Evolutionary conservation across 2,888 invertebrate species (phyloP).

Genomic region (Flexamia atlantica): DNA sequence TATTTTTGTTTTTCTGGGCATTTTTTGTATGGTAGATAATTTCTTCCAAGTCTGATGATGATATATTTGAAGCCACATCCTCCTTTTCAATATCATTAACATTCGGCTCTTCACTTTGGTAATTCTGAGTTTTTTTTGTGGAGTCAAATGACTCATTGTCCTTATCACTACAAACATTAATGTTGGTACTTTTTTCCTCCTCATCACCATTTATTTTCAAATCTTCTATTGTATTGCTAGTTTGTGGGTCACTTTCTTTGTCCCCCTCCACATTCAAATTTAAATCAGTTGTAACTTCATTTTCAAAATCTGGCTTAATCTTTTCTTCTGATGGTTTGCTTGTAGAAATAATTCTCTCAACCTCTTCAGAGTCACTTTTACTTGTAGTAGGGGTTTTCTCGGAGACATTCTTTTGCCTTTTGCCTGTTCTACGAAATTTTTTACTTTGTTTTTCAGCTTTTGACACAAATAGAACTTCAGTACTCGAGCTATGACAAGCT

Average conservation of each 20-base stretch:
- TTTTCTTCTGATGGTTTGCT: not conserved
- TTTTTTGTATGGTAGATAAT: not conserved
- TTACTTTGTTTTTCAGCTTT: not conserved
- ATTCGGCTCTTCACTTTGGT: not conserved
- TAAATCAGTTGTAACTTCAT: not conserved
- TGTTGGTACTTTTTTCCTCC: not conserved
- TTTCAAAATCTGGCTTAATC: not conserved
- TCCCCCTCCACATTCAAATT: not conserved
- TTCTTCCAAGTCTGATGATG: not conserved
- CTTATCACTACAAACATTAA: not conserved
- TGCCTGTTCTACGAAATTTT: not conserved
- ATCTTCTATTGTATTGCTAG: not conserved
- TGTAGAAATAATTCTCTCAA: not conserved
- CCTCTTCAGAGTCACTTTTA: not conserved
- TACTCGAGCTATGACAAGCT: not conserved
- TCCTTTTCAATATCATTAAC: not conserved
- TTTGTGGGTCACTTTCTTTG: not conserved
- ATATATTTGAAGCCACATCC: not conserved
- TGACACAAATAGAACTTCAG: not conserved
- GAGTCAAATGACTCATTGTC: not conserved
- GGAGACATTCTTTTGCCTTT: constrained; percentile 14
- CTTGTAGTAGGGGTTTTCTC: not conserved
- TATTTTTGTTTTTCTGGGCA: not conserved
- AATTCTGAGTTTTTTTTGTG: not conserved
- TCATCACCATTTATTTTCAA: not conserved